Conservation (phyloP, 2,113 vertebrate species). For the Caranx ignobilis region DNA sequence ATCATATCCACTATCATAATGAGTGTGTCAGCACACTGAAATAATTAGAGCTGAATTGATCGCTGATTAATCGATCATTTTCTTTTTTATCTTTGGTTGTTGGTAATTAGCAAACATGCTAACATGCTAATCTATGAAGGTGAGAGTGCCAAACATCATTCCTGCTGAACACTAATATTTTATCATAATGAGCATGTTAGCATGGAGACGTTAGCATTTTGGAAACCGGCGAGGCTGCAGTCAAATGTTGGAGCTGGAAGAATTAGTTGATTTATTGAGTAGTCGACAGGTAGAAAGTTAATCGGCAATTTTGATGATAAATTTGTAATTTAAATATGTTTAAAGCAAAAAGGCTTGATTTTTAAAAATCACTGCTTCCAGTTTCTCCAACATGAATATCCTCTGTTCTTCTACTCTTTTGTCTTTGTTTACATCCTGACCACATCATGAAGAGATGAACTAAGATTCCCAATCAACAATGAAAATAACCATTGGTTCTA, state of each 20-base stretch:
- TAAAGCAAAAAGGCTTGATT: no score
- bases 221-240: neutral
- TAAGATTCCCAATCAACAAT: neutral
- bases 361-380: no score
- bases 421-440: neutral
- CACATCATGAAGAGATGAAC: neutral
- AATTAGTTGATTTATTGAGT: neutral
- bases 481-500: neutral
- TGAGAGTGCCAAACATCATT: neutral
- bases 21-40: no score
- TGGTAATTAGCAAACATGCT: no score
- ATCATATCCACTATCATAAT: no score
- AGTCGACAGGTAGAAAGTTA: neutral
- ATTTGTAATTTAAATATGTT: no score
- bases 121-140: neutral
- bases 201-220: neutral
- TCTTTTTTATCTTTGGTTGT: no score
- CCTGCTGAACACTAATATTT: neutral
- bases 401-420: no score
- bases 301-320: no score
- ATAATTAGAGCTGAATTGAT: no score
- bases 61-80: no score
- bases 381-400: no score
- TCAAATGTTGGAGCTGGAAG: neutral
- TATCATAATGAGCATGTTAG: neutral